Conservation (phyloP, 1,140 invertebrate genomes). For the Drosophila carrolli region DNA sequence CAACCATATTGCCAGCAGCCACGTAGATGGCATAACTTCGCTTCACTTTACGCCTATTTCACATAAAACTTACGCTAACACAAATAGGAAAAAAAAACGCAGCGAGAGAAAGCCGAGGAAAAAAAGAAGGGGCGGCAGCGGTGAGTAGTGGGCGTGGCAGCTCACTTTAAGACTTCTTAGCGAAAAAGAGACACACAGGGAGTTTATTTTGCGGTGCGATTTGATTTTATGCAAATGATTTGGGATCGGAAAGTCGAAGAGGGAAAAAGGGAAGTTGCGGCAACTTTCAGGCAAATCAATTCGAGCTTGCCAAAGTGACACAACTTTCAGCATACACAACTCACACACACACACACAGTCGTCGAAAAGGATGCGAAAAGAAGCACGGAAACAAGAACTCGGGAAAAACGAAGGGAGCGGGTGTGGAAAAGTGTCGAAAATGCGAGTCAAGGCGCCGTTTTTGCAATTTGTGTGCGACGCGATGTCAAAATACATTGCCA, state of each 20-base stretch:
- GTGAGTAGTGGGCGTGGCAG: conserved; percentile 46
- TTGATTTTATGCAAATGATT: conserved; percentile 82
- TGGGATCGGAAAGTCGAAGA: conserved; percentile 1
- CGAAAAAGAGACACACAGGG: conserved; percentile 39
- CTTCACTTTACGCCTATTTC: conserved; percentile 74
- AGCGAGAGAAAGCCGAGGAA: neutral
- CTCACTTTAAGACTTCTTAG: conserved; percentile 31
- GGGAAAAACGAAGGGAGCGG: conserved; percentile 16
- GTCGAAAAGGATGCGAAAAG: conserved; percentile 40
- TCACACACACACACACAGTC: conserved; percentile 11
- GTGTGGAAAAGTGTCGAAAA: conserved; percentile 55
- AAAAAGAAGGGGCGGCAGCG: conserved; percentile 4
- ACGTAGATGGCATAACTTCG: conserved; percentile 71
- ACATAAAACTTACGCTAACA: conserved; percentile 55
- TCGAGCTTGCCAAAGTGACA: conserved; percentile 77
- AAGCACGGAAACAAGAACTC: conserved; percentile 18
- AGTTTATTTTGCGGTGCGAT: conserved; percentile 78
- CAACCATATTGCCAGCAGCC: conserved; percentile 25
- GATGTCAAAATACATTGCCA: conserved; percentile 60
- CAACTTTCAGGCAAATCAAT: conserved; percentile 78
- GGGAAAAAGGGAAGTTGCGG: conserved; percentile 14
- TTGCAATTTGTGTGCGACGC: conserved; percentile 74
- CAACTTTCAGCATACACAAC: conserved; percentile 29
- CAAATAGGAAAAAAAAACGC: neutral
- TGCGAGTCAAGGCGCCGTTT: conserved; percentile 66